A percentile compares a stretch with the other conserved stretches of the same genome.
phyloP scores from a whole-genome alignment of 1,140 invertebrate species.

The Cherax quadricarinatus region DNA sequence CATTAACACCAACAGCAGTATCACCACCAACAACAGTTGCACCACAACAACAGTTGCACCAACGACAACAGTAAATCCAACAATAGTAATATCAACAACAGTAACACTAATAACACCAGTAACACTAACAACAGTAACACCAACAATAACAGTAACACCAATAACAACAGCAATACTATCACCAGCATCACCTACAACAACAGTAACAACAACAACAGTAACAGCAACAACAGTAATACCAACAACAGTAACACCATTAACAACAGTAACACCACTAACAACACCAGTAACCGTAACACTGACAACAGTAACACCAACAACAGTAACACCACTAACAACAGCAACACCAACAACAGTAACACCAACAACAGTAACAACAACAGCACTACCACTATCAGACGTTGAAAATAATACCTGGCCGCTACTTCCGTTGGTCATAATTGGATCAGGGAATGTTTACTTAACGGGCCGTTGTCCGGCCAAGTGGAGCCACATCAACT shows the following conservation, averaged over 20 bases:
- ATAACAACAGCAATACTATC: not conserved
- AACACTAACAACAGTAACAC: conserved; percentile 5
- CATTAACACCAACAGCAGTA: not conserved
- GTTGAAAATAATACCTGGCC: conserved; percentile 28
- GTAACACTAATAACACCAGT: not conserved
- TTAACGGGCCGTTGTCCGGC: conserved; percentile 59
- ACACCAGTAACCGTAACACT: too few species aligned
- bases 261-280: too few species aligned
- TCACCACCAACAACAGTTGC: not conserved
- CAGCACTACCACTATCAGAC: not conserved
- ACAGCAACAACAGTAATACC: too few species aligned
- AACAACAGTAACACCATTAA: too few species aligned
- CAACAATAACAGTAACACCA: conserved; percentile 23
- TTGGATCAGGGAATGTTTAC: conserved; percentile 66
- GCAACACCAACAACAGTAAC: too few species aligned
- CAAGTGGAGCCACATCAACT: conserved; percentile 59
- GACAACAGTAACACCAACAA: too few species aligned
- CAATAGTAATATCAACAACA: not conserved
- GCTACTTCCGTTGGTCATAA: conserved; percentile 41
- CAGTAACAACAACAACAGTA: not conserved
- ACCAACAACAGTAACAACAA: too few species aligned
- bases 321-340: too few species aligned
- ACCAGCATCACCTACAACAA: not conserved
- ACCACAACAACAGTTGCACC: not conserved
- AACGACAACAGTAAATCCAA: conserved; percentile 22